phyloP scores from a whole-genome alignment of 2,888 invertebrate species.

The Ernsta delagoae region DNA sequence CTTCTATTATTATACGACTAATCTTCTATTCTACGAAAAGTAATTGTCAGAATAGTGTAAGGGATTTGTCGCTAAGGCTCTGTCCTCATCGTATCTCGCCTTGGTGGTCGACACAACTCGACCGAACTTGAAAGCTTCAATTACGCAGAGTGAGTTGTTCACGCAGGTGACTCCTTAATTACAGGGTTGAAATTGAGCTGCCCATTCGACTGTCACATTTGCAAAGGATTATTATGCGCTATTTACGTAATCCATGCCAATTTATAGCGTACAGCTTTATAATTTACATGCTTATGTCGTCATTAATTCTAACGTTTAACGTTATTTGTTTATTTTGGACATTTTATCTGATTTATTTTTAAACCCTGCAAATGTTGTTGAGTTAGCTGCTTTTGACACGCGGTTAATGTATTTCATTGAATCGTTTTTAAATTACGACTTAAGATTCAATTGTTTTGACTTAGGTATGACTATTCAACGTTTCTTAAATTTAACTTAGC shows the following conservation, averaged over 20 bases:
- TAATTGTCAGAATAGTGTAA: too few species aligned
- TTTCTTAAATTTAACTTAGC: too few species aligned
- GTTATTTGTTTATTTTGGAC: constrained; percentile 14
- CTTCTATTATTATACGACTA: too few species aligned
- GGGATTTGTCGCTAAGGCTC: too few species aligned
- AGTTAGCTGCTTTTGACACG: too few species aligned
- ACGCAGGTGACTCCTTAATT: constrained; percentile 84
- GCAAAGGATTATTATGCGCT: constrained; percentile 76
- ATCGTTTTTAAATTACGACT: too few species aligned
- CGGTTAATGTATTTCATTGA: too few species aligned
- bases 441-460: too few species aligned
- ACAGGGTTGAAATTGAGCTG: constrained; percentile 78
- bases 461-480: too few species aligned
- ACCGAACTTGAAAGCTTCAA: constrained; percentile 51
- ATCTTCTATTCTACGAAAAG: too few species aligned
- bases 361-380: neutral
- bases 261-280: constrained; percentile 30
- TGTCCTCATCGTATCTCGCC: neutral
- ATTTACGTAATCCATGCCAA: constrained; percentile 53
- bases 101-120: constrained; percentile 74
- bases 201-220: constrained; percentile 79
- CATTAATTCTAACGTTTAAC: constrained; percentile 23
- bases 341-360: neutral
- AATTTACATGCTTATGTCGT: constrained; percentile 27
- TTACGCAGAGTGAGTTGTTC: constrained; percentile 77